Evolutionary conservation across 2,888 invertebrate genomes (phyloP).

Genomic region (Miltochrista miniata): DNA sequence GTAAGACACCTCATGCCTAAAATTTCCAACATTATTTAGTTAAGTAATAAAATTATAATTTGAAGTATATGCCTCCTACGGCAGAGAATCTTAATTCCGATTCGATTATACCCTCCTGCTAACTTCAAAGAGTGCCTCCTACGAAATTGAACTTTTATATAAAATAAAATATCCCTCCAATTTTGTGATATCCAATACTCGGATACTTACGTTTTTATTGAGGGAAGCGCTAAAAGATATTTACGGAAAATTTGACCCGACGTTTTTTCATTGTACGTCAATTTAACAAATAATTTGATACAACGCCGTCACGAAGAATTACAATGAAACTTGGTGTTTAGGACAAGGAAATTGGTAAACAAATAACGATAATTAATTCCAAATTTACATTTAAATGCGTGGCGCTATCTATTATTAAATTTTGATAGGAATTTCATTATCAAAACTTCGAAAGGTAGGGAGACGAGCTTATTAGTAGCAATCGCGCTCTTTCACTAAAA

Average conservation of each 20-base stretch:
- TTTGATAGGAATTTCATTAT: conserved; percentile 18
- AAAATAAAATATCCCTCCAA: conserved; percentile 4
- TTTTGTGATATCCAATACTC: conserved; percentile 7
- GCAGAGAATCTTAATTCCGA: neutral
- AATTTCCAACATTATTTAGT: too few species aligned
- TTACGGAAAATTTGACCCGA: conserved; percentile 5
- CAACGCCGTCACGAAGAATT: conserved; percentile 8
- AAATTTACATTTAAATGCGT: conserved; percentile 19
- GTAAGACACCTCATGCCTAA: too few species aligned
- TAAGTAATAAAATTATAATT: too few species aligned
- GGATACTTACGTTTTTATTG: conserved; percentile 14
- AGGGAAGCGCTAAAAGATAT: conserved; percentile 2
- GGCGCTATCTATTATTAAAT: conserved; percentile 17
- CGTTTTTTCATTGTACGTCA: conserved; percentile 7
- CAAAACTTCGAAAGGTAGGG: conserved; percentile 10
- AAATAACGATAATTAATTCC: conserved; percentile 27
- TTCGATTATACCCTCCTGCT: neutral
- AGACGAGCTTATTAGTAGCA: conserved; percentile 22
- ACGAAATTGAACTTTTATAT: neutral
- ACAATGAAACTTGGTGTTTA: conserved; percentile 1
- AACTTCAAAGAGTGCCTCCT: neutral
- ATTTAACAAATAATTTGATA: conserved; percentile 20
- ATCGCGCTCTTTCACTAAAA: conserved; percentile 13
- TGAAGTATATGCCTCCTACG: neutral
- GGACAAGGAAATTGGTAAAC: conserved; percentile 15